Percentiles rank a stretch among this genome's conserved stretches.
Evolutionary conservation across 2,888 invertebrate genomes (phyloP).

Genomic region (Steinernema scapterisci): DNA sequence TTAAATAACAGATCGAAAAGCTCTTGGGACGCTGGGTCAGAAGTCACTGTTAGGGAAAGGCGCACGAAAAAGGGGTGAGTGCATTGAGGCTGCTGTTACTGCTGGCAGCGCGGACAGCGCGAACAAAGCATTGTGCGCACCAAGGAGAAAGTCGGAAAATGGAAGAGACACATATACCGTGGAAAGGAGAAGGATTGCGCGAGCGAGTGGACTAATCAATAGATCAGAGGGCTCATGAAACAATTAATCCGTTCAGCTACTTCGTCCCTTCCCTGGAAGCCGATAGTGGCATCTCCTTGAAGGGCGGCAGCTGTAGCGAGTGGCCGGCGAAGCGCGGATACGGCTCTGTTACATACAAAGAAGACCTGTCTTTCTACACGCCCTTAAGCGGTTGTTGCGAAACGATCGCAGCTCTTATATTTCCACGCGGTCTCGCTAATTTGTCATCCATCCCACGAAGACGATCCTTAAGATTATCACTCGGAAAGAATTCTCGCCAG

Average conservation of each 20-base stretch:
- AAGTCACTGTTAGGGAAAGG: background rate
- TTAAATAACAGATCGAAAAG: too few species aligned
- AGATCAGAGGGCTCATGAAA: slow-evolving; percentile 21
- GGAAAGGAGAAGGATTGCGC: slow-evolving; percentile 29
- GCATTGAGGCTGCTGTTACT: background rate
- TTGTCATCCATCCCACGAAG: background rate
- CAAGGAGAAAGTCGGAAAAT: slow-evolving; percentile 19
- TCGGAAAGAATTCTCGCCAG: background rate
- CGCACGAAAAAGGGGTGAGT: background rate
- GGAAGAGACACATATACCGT: slow-evolving; percentile 17
- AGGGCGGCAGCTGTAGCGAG: background rate
- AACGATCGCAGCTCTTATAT: background rate
- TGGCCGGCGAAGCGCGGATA: too few species aligned
- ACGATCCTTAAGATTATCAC: background rate
- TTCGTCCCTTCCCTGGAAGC: background rate
- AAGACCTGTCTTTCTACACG: too few species aligned
- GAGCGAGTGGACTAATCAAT: slow-evolving; percentile 29
- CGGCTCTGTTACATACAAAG: too few species aligned
- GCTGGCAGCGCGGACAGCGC: slow-evolving; percentile 22
- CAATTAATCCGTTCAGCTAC: slow-evolving; percentile 31
- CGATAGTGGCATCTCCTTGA: background rate
- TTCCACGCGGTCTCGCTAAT: background rate
- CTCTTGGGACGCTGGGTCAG: background rate
- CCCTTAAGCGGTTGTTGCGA: slow-evolving; percentile 14
- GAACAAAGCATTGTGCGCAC: slow-evolving; percentile 32